Conservation (phyloP, 2,113 vertebrate species). For the Megaleporinus macrocephalus region DNA sequence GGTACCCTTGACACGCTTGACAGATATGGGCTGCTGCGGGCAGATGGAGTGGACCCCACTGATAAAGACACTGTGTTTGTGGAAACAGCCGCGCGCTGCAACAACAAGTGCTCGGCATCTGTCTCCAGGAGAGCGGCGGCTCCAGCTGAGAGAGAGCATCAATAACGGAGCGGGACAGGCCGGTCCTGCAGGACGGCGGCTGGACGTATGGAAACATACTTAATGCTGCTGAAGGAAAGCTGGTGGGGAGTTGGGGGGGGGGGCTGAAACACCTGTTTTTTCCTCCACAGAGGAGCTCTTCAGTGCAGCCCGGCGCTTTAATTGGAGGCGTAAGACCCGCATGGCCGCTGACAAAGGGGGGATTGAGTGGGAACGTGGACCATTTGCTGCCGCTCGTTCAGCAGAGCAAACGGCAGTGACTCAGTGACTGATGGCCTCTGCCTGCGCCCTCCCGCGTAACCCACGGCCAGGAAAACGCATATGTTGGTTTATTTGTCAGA, state of each 20-base stretch:
- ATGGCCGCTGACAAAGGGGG: constrained; percentile 51
- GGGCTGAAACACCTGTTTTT: constrained; percentile 54
- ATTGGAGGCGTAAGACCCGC: constrained; percentile 53
- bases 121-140: constrained; percentile 48
- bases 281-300: constrained; percentile 55
- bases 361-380: constrained; percentile 47
- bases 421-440: not conserved
- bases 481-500: not conserved
- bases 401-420: constrained; percentile 22
- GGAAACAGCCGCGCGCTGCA: constrained; percentile 23
- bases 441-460: not conserved
- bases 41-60: not conserved
- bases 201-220: constrained; percentile 43
- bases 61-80: constrained; percentile 46
- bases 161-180: constrained; percentile 39
- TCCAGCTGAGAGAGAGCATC: constrained; percentile 48
- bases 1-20: no score
- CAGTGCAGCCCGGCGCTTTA: constrained; percentile 43
- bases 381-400: constrained; percentile 56
- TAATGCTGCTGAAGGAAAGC: constrained; percentile 17
- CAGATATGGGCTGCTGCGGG: not conserved
- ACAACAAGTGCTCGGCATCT: constrained; percentile 60
- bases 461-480: not conserved
- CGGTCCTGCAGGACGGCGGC: not conserved
- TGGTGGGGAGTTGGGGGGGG: constrained; percentile 27